Evolutionary conservation across 35 echinoderm and acorn worm genomes (phyloP).

Genomic region (Heliocidaris erythrogramma): DNA sequence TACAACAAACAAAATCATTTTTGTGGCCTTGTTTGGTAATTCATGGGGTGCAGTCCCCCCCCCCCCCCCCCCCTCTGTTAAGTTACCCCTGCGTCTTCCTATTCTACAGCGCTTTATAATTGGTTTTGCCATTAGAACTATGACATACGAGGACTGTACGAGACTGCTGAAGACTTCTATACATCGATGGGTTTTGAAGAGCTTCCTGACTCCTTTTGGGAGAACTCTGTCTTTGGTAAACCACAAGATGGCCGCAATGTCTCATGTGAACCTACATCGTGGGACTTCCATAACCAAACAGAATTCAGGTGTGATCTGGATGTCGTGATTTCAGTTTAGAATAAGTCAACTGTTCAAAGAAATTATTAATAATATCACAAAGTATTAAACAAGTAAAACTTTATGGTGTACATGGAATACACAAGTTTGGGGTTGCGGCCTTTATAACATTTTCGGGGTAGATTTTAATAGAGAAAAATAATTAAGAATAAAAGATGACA

Average conservation of each 20-base stretch:
- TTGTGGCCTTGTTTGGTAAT: no score
- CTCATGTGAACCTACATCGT: neutral
- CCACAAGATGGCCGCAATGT: neutral
- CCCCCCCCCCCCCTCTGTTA: neutral
- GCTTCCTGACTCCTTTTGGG: neutral
- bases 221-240: neutral
- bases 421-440: no score
- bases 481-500: no score
- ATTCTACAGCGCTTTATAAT: neutral
- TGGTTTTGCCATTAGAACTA: neutral
- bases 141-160: neutral
- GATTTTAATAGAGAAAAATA: no score
- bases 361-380: no score
- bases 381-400: no score
- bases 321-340: no score
- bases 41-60: neutral
- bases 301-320: neutral
- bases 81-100: neutral
- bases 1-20: no score
- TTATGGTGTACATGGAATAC: no score
- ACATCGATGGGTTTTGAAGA: slow-evolving; percentile 30
- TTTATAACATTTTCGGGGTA: no score
- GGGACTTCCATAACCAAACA: slow-evolving; percentile 1
- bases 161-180: neutral
- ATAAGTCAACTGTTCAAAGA: no score